phyloP scores from a whole-genome alignment of 2,113 vertebrate genomes.

The Meriones unguiculatus region DNA sequence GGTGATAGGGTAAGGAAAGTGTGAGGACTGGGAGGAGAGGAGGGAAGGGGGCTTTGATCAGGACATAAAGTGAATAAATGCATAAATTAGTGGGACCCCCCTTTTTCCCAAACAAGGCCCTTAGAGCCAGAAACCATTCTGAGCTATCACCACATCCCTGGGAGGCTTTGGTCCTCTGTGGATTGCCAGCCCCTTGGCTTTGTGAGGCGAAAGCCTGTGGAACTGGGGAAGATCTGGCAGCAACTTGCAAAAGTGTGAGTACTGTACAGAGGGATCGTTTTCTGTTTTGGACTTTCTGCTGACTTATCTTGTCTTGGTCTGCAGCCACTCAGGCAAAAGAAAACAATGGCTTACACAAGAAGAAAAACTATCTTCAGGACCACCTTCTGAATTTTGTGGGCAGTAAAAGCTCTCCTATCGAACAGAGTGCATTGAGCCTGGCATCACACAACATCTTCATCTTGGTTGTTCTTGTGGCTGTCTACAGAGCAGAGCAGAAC shows the following conservation, averaged over 20 bases:
- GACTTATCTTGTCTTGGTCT: not conserved
- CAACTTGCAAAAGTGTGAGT: not conserved
- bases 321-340: not conserved
- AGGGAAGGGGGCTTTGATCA: no score
- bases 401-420: no score
- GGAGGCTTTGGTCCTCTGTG: not conserved
- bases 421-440: not conserved
- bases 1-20: no score
- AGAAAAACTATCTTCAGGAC: not conserved
- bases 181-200: not conserved
- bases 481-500: not conserved
- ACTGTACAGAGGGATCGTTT: not conserved
- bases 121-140: not conserved
- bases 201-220: not conserved
- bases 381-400: not conserved
- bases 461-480: not conserved
- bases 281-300: not conserved
- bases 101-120: not conserved
- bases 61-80: no score
- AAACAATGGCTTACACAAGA: conserved; percentile 1
- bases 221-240: not conserved
- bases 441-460: not conserved
- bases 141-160: not conserved
- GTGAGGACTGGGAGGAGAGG: no score
- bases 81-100: no score